These are phyloP conservation scores for Echeneis naucrates DNA, from an alignment of 2,797 vertebrate species.

Conservation along the genomic window DNA sequence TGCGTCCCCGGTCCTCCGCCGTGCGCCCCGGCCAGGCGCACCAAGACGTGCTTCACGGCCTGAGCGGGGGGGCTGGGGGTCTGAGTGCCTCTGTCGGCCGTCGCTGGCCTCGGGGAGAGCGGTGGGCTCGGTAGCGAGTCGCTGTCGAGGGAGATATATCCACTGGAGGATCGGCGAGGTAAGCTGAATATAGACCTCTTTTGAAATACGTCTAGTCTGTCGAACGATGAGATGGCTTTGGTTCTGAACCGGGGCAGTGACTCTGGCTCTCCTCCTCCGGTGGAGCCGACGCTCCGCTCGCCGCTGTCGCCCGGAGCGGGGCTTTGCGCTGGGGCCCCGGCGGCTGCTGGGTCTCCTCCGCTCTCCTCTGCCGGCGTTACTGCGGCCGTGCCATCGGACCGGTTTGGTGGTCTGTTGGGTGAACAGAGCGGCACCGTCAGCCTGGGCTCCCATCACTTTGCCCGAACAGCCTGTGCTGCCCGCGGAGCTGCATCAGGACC, in stretches of 20 bases:
- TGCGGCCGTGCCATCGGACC: constrained; percentile 86
- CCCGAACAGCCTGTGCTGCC: constrained; percentile 14
- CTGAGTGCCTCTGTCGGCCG: constrained; percentile 91
- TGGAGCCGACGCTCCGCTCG: constrained; percentile 27
- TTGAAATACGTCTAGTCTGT: constrained; percentile 85
- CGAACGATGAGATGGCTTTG: constrained; percentile 64
- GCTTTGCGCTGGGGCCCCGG: constrained; percentile 49
- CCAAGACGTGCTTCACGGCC: constrained; percentile 78
- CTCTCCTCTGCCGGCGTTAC: constrained; percentile 75
- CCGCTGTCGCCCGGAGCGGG: constrained; percentile 70
- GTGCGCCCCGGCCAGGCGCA: constrained; percentile 77
- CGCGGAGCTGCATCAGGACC: constrained; percentile 2
- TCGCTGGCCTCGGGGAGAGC: constrained; percentile 69
- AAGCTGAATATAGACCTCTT: constrained; percentile 82
- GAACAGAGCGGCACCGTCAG: constrained; percentile 80
- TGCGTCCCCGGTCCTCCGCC: constrained; percentile 34
- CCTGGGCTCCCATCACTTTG: constrained; percentile 51
- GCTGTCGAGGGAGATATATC: constrained; percentile 93
- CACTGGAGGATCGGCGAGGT: constrained; percentile 87
- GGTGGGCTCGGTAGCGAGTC: constrained; percentile 88
- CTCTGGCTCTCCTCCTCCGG: constrained; percentile 65
- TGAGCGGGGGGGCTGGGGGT: constrained; percentile 90
- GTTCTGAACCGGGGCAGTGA: constrained; percentile 76
- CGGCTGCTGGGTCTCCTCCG: constrained; percentile 79
- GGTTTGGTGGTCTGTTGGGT: constrained; percentile 85